phyloP scores from a whole-genome alignment of 2,113 vertebrate genomes.

The Bos javanicus region DNA sequence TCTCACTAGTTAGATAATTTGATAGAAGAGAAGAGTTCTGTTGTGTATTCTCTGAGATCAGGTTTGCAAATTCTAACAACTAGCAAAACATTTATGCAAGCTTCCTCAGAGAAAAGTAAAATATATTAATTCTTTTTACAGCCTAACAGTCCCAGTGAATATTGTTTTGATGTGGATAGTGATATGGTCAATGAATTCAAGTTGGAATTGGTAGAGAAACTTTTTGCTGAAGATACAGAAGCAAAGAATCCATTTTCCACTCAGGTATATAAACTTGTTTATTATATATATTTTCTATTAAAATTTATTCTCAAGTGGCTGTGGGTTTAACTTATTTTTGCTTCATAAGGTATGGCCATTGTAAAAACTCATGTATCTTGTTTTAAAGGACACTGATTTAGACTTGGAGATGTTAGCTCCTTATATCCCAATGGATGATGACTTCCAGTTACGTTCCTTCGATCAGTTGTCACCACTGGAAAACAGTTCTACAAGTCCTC shows the following conservation, averaged over 20 bases:
- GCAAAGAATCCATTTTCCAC: conserved; percentile 91
- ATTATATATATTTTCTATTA: conserved; percentile 19
- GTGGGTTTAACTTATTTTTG: conserved; percentile 31
- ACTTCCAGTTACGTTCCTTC: conserved; percentile 93
- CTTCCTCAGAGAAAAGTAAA: conserved; percentile 51
- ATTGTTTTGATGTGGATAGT: conserved; percentile 92
- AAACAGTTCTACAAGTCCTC: conserved; percentile 77
- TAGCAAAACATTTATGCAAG: background rate
- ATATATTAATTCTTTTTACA: conserved; percentile 76
- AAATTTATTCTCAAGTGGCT: background rate
- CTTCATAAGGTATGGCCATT: background rate
- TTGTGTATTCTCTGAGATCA: background rate
- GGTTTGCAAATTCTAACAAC: background rate
- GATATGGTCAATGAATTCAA: conserved; percentile 94
- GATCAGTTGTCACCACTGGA: conserved; percentile 87
- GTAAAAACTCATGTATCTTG: background rate
- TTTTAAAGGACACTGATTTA: conserved; percentile 86
- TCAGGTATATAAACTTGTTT: conserved; percentile 84
- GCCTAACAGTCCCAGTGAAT: conserved; percentile 88
- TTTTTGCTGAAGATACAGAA: conserved; percentile 97
- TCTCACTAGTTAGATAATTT: background rate
- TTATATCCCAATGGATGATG: conserved; percentile 98
- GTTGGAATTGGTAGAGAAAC: conserved; percentile 95
- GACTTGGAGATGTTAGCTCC: conserved; percentile 98
- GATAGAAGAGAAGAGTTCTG: background rate